Percentiles rank a stretch among this genome's conserved stretches.
phyloP scores from a whole-genome alignment of 1,140 invertebrate genomes.

The Ips nitidus region DNA sequence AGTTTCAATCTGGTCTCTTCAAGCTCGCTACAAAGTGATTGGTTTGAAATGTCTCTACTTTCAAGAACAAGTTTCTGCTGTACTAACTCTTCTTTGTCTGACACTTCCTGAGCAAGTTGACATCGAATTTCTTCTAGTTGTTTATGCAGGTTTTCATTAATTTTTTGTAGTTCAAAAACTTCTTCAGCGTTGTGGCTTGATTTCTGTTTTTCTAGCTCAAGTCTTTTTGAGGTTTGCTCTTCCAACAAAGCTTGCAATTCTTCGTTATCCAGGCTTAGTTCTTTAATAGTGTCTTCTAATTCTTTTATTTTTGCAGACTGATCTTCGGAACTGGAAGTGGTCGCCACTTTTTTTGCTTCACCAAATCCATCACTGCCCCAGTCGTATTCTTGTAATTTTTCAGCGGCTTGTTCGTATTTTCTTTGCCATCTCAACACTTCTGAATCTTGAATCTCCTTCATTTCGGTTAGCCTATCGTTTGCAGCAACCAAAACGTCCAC shows the following conservation, averaged over 20 bases:
- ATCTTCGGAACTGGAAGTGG: not conserved
- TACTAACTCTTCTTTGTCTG: conserved; percentile 4
- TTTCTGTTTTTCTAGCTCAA: conserved; percentile 43
- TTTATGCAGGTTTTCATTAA: conserved; percentile 21
- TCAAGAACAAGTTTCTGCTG: no score
- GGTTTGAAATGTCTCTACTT: no score
- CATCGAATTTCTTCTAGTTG: not conserved
- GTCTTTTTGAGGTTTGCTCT: conserved; percentile 54
- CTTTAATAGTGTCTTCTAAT: conserved; percentile 59
- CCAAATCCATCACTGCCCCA: conserved; percentile 55
- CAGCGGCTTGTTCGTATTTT: conserved; percentile 61
- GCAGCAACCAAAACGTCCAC: conserved; percentile 73
- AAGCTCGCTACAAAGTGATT: no score
- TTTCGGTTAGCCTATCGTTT: conserved; percentile 75
- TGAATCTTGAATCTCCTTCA: conserved; percentile 77
- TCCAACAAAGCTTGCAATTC: conserved; percentile 69
- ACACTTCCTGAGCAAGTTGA: not conserved
- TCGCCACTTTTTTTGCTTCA: conserved; percentile 16
- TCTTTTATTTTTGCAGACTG: conserved; percentile 50
- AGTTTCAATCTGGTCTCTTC: not conserved
- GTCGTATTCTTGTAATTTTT: conserved; percentile 63
- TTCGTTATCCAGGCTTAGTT: conserved; percentile 69
- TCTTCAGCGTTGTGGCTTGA: conserved; percentile 11
- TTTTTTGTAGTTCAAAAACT: conserved; percentile 9
- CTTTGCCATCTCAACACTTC: conserved; percentile 66